phyloP scores from a whole-genome alignment of 2,797 vertebrate genomes.

The Typhlichthys eigenmanni region DNA sequence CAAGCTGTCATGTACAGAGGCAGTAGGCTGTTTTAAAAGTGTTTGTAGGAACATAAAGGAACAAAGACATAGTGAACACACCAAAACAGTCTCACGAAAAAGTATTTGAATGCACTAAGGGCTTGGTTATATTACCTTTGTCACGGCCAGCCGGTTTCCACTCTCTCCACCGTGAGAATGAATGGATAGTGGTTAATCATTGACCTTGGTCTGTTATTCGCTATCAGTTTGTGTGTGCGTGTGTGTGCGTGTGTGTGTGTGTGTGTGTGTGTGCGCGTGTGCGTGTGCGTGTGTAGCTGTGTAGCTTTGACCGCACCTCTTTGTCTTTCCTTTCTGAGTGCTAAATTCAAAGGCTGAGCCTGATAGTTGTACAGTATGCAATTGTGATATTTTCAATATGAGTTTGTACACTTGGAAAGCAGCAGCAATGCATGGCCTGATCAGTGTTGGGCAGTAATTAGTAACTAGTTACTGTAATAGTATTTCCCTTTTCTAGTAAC shows the following conservation, averaged over 20 bases:
- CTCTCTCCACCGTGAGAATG: constrained; percentile 11
- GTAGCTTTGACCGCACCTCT: too few relatives aligned
- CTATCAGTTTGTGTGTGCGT: constrained; percentile 43
- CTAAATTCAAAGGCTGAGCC: too few relatives aligned
- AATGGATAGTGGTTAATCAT: constrained; percentile 52
- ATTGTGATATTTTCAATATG: too few relatives aligned
- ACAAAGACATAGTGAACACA: not conserved
- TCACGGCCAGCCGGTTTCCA: constrained; percentile 1
- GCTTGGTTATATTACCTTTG: too few relatives aligned
- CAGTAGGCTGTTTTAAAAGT: not conserved
- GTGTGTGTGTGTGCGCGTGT: constrained; percentile 16
- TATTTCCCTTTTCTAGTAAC: too few relatives aligned
- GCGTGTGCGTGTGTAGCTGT: too few relatives aligned
- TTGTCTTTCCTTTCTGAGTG: too few relatives aligned
- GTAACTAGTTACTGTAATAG: too few relatives aligned
- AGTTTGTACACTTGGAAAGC: too few relatives aligned
- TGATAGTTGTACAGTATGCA: too few relatives aligned
- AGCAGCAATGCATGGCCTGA: too few relatives aligned
- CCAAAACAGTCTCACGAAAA: not conserved
- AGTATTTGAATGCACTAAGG: not conserved
- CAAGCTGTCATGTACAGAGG: not conserved
- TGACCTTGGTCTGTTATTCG: constrained; percentile 50
- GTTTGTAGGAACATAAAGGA: not conserved
- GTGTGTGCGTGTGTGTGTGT: constrained; percentile 20
- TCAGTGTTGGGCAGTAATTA: too few relatives aligned